Evolutionary conservation across 1,140 invertebrate genomes (phyloP).

Genomic region (Ylistrum balloti): DNA sequence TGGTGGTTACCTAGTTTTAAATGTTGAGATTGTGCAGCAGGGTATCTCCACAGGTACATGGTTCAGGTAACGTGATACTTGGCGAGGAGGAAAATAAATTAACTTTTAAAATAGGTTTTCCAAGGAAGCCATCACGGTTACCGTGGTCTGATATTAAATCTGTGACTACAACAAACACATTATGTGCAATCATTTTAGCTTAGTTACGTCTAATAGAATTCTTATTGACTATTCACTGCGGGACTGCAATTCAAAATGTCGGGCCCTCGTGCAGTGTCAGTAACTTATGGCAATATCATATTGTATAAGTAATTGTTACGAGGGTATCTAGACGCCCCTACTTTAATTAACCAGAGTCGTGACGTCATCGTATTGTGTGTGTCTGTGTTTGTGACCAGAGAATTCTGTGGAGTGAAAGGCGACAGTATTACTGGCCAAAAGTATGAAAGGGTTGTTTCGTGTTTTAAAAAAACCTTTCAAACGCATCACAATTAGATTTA

Average conservation of each 20-base stretch:
- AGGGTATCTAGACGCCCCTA: not conserved
- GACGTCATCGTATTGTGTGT: constrained; percentile 38
- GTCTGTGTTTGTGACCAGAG: not conserved
- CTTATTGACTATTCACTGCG: constrained; percentile 21
- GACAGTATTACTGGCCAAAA: not conserved
- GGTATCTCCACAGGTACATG: not conserved
- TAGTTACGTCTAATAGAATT: not conserved
- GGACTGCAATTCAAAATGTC: constrained; percentile 9
- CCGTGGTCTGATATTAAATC: not conserved
- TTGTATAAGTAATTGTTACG: not conserved
- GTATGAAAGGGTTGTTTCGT: not conserved
- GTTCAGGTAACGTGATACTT: not conserved
- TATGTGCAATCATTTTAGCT: constrained; percentile 5
- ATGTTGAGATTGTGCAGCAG: not conserved
- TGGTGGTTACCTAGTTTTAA: not conserved
- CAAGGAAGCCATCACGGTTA: not conserved
- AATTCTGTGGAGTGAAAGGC: not conserved
- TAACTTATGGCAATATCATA: not conserved
- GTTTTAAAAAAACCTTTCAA: too few relatives aligned
- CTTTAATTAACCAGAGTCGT: not conserved
- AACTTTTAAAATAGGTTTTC: not conserved
- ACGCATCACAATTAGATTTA: too few relatives aligned
- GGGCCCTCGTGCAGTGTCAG: not conserved
- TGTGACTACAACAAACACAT: constrained; percentile 14
- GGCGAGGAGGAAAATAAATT: constrained; percentile 9